Evolutionary conservation across 2,888 invertebrate genomes (phyloP), one percentile per base, ranked within the genome.

Genomic region (Sarcophaga carnaria): DNA sequence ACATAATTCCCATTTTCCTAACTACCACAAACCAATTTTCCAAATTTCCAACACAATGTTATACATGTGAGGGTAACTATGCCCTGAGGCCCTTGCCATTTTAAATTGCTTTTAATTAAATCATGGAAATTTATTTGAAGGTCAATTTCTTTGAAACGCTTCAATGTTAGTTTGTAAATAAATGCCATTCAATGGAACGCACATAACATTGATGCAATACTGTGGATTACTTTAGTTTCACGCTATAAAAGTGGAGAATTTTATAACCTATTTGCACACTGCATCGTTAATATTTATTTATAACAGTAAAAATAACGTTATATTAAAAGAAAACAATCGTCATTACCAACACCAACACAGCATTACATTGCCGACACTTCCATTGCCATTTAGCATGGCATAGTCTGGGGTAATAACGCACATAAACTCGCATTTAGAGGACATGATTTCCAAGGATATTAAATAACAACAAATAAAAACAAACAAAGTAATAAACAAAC

Each of bases 381-480:
- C n/a, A 27, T 47, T 47, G 79, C 64, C 75, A 78, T 74, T 66
- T 63, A 22, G 8, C 69, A n/a, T 20, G n/a, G 14, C 37, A 45
- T 69, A 45, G n/a, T 17, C 62, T 54, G 54, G 54, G 12, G 17
- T 14, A 14, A 54, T 14, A 54, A 17, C 54, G 54, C 17, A 54
- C 49, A 60, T 49, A 80, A 27, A 72, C 66, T 47, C 63, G 59
- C 64, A 82, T 8, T 62, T 54, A 20, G 60, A 78, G 71, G 70
- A 66, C 64, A 70, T 77, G 22, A 54, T 81, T 80, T 81, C 78
- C 80, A 79, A 78, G 78, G 75, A 87, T 87, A 84, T 87, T 81
- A 84, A 78, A 84, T 87, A 79, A 79, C 84, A 75, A 20, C 69
- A 66, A 84, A 84, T 77, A 54, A 70, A 80, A 84, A 80, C 45